These are phyloP conservation scores for Champsocephalus esox DNA, from an alignment of 2,797 vertebrate genomes.

Conservation along the genomic window DNA sequence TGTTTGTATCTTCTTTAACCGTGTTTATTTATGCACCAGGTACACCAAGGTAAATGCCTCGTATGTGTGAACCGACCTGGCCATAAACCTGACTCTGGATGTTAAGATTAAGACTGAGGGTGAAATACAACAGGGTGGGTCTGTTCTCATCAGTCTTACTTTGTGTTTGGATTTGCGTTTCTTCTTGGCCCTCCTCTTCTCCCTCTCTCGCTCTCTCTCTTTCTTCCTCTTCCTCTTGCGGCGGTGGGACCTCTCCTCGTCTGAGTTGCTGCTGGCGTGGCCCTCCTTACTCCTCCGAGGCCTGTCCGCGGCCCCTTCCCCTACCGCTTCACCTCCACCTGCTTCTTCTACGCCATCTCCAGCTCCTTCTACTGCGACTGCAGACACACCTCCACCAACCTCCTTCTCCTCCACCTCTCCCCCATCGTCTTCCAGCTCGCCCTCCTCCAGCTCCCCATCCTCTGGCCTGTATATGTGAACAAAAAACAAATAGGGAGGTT, in stretches of 20 bases:
- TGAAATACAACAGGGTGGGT: too few relatives aligned
- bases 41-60: too few relatives aligned
- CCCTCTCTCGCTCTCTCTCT: conserved; percentile 90
- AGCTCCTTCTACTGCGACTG: conserved; percentile 66
- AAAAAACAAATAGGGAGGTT: conserved; percentile 5
- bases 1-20: too few relatives aligned
- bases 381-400: conserved; percentile 73
- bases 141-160: conserved; percentile 76
- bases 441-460: conserved; percentile 95
- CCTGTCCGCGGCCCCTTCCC: conserved; percentile 76
- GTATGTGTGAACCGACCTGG: too few relatives aligned
- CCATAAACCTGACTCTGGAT: too few relatives aligned
- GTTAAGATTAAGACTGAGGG: background rate
- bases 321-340: conserved; percentile 63
- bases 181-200: conserved; percentile 94
- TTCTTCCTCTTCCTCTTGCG: conserved; percentile 92
- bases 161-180: conserved; percentile 97
- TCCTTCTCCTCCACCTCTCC: conserved; percentile 84
- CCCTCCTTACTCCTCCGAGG: conserved; percentile 84
- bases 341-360: conserved; percentile 71
- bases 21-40: too few relatives aligned
- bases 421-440: conserved; percentile 94
- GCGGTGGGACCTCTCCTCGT: conserved; percentile 90
- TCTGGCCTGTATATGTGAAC: conserved; percentile 80
- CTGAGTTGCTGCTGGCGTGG: conserved; percentile 88